phyloP scores from a whole-genome alignment of 2,888 invertebrate genomes.

The Chorisops tibialis region DNA sequence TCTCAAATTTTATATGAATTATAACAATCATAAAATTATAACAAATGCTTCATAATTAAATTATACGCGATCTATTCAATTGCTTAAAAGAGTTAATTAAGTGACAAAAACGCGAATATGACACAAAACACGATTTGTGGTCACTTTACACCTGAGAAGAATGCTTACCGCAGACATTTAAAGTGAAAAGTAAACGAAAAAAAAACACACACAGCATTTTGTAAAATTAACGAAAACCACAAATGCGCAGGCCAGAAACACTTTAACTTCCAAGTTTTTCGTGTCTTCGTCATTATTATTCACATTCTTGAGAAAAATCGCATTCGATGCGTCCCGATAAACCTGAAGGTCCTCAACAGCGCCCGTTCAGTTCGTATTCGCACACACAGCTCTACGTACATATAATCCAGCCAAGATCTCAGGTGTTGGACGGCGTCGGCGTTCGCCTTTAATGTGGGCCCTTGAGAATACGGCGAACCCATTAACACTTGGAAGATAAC shows the following conservation, averaged over 20 bases:
- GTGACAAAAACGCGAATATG: slow-evolving; percentile 19
- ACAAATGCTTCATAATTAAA: too few species aligned
- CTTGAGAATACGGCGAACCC: slow-evolving; percentile 21
- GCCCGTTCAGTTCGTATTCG: too few species aligned
- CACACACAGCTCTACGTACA: too few species aligned
- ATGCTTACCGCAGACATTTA: slow-evolving; percentile 19
- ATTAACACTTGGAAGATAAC: slow-evolving; percentile 22
- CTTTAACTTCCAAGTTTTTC: slow-evolving; percentile 10
- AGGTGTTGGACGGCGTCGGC: slow-evolving; percentile 12
- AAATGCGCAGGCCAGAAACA: slow-evolving; percentile 15
- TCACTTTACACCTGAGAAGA: slow-evolving; percentile 24
- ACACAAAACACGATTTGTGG: slow-evolving; percentile 20
- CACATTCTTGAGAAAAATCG: slow-evolving; percentile 18
- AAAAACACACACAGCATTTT: background rate
- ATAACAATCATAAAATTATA: too few species aligned
- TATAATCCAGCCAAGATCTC: background rate
- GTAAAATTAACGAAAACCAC: slow-evolving; percentile 10
- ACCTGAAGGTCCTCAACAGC: background rate
- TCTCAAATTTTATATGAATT: too few species aligned
- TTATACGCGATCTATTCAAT: too few species aligned
- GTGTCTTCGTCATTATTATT: background rate
- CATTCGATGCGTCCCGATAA: background rate
- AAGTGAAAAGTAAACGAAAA: background rate
- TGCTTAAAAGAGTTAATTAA: slow-evolving; percentile 24
- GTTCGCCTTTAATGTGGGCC: slow-evolving; percentile 10